Conservation (phyloP, 2,888 invertebrate species). For the Mythimna pallens region DNA sequence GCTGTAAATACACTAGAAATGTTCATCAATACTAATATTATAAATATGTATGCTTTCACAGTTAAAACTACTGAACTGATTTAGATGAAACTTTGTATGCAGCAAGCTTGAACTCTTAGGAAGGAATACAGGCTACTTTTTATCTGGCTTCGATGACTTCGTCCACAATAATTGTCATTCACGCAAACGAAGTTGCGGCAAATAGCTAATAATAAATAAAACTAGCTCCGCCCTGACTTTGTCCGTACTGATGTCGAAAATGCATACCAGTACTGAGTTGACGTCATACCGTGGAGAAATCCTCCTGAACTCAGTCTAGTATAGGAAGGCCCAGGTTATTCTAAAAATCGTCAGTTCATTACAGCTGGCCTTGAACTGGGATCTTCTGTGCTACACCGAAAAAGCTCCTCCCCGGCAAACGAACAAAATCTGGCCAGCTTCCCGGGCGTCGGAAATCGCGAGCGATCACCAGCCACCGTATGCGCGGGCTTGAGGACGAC, state of each 20-base stretch:
- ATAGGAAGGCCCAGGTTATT: not conserved
- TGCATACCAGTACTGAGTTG: not conserved
- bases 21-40: not conserved
- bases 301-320: not conserved
- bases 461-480: too few relatives aligned
- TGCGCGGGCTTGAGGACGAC: too few relatives aligned
- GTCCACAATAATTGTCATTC: too few relatives aligned
- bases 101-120: too few relatives aligned
- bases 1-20: conserved; percentile 8
- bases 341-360: not conserved
- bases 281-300: not conserved
- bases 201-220: not conserved
- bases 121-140: too few relatives aligned
- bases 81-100: too few relatives aligned
- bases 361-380: too few relatives aligned
- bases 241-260: not conserved
- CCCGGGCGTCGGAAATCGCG: too few relatives aligned
- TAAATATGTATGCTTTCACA: too few relatives aligned
- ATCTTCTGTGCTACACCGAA: not conserved
- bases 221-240: not conserved
- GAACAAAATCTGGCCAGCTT: not conserved
- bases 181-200: too few relatives aligned
- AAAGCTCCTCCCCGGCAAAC: not conserved
- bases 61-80: too few relatives aligned
- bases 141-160: too few relatives aligned